Evolutionary conservation across 92 coral and sea anemone genomes (phyloP), one percentile per base, ranked within the genome.

Genomic region (Phymanthus crucifer): DNA sequence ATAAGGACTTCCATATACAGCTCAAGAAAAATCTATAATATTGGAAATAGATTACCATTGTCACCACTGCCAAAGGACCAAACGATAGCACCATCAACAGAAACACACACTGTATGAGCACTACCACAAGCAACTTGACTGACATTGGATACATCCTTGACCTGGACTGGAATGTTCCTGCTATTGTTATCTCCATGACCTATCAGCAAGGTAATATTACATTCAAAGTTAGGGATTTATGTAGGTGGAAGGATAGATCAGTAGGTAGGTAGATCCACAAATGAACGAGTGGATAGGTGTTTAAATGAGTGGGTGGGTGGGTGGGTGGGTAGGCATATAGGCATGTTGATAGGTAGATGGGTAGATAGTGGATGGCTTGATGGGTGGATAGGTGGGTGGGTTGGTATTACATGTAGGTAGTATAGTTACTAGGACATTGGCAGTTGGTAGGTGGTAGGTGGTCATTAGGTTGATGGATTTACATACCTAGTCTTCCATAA

Each of bases 51-150:
- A 71, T 54, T 52, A 92, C 97, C 97, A 87, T 92, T 92, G 64
- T 92, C 97, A 46, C 97, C 97, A 82, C 97, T 92, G 54, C 97
- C 97, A 75, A 92, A 92, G 29, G 97, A 92, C 97, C 97, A 92
- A 16, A 89, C 91, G 32, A 91, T 92, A 32, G 72, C 74, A 8
- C 97, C 97, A 75, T 92, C 97, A 78, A 84, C 86, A 6, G 97
- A 92, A 81, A 89, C 87, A 75, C 97, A 92, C 66, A 92, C 87
- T n/a, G 97, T 92, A 72, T 92, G 97, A 33, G 97, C 93, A 87
- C 97, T 92, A 19, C 97, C 97, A 66, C 97, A 92, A 10, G 97
- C 97, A 64, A 89, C 97, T 65, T 92, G 93, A n/a, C 93, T 93
- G 32, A 92, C 91, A 40, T 36, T 76, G 26, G 91, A 71, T 57